phyloP scores from a whole-genome alignment of 2,797 vertebrate species.

The Lithobates pipiens region DNA sequence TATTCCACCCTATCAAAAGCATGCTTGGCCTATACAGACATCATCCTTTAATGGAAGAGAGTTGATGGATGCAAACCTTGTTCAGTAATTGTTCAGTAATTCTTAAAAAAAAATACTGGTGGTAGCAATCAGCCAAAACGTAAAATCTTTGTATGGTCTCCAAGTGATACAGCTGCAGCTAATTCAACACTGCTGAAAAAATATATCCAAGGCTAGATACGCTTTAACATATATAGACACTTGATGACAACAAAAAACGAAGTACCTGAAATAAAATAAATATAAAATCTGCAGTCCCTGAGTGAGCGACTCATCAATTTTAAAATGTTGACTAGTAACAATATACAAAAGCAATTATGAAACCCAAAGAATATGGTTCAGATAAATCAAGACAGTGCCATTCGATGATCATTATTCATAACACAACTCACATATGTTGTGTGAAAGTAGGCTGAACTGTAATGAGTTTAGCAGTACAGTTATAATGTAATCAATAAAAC shows the following conservation, averaged over 20 bases:
- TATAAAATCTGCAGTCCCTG: background rate
- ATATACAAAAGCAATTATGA: background rate
- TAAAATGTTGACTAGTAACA: background rate
- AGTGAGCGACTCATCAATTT: too few species aligned
- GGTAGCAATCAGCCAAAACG: too few species aligned
- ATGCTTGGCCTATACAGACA: too few species aligned
- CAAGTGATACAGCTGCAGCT: too few species aligned
- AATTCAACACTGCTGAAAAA: too few species aligned
- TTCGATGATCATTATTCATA: slow-evolving; percentile 30
- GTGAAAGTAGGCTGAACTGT: slow-evolving; percentile 16
- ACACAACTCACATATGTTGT: slow-evolving; percentile 19
- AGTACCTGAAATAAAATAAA: background rate
- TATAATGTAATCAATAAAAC: slow-evolving; percentile 50
- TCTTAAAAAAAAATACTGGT: too few species aligned
- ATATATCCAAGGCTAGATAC: too few species aligned
- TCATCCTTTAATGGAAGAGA: too few species aligned
- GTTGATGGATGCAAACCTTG: too few species aligned
- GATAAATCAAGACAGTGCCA: slow-evolving; percentile 17
- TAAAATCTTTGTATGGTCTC: too few species aligned
- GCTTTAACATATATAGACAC: background rate
- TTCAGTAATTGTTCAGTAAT: too few species aligned
- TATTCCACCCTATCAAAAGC: too few species aligned
- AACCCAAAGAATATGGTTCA: background rate
- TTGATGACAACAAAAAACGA: background rate
- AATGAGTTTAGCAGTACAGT: slow-evolving; percentile 36